Base-by-base conservation (phyloP, 1,140 invertebrate species). In the Bombyx mandarina region DNA sequence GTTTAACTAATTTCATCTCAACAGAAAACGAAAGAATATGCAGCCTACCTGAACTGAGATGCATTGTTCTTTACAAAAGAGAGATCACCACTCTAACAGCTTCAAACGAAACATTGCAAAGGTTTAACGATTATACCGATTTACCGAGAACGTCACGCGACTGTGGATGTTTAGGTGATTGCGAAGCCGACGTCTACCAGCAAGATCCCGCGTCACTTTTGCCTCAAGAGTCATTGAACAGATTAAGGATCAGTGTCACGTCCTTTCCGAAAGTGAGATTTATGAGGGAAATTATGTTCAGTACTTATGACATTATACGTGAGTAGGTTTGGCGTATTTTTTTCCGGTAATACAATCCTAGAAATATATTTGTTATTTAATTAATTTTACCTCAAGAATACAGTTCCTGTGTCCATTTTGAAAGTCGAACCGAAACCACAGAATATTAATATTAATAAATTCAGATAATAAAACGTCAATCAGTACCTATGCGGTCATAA, bases 231-330 rank as follows among this genome's bases (percentile, higher is more conserved):
- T 54, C 57, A 8, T 53, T 62, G 42, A 77, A 67, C n/a, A 58
- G 58, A 47, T 46, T 84, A 4, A 66, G 70, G 51, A 67, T 84
- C 3, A 66, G 62, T 47, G 75, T 86, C 43, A 71, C 76, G 0
- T 57, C 71, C 0, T 84, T 82, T 45, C 83, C 83, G 6, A 84
- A 78, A 71, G 72, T 77, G 1, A 67, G 79, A 61, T 63, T 82
- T 5, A 65, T 74, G n/a, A 67, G 73, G 45, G 77, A 86, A 45
- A 73, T 77, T 2, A 80, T 86, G 45, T 79, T 84, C 55, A 75
- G 67, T 56, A 63, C 66, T 35, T 70, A 73, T 42, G 82, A 86
- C 54, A 67, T 86, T 35, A 53, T 84, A 4, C 54, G 82, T 86
- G 65, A 82, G 81, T 79, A 69, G 6, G 26, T 35, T 35, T 35